These are phyloP conservation scores for Phyto melanocephala DNA, from an alignment of 2,888 invertebrate genomes.

Conservation along the genomic window DNA sequence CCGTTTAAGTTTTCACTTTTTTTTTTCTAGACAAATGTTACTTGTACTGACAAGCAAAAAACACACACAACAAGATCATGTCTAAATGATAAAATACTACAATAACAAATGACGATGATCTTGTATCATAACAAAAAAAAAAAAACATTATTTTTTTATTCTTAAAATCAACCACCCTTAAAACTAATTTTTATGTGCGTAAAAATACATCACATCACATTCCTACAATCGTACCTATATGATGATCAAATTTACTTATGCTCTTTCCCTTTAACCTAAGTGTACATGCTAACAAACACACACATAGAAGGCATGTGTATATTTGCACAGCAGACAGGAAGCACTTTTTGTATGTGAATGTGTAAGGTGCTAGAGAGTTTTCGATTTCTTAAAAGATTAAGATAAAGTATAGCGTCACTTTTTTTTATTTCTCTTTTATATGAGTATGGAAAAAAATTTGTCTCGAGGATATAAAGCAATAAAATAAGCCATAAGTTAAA, in stretches of 20 bases:
- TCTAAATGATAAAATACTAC: constrained; percentile 53
- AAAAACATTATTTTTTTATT: background rate
- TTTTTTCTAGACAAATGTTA: constrained; percentile 30
- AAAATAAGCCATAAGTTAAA: constrained; percentile 62
- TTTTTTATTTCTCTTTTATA: background rate
- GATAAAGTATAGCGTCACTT: constrained; percentile 49
- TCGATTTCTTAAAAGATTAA: constrained; percentile 62
- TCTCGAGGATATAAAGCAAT: constrained; percentile 61
- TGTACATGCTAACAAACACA: too few species aligned
- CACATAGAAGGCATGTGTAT: background rate
- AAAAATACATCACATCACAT: constrained; percentile 1
- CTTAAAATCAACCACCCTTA: constrained; percentile 51
- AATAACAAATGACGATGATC: constrained; percentile 54
- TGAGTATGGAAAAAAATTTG: constrained; percentile 18
- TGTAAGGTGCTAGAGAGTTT: constrained; percentile 57
- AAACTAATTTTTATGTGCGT: constrained; percentile 48
- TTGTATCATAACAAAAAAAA: background rate
- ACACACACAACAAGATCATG: constrained; percentile 30
- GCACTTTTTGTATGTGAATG: constrained; percentile 29
- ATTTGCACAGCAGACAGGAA: constrained; percentile 54
- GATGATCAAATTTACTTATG: constrained; percentile 33
- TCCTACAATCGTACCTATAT: background rate
- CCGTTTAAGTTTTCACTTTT: constrained; percentile 55
- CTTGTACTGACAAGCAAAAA: background rate
- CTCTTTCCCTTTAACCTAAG: background rate